Evolutionary conservation across 1,140 invertebrate genomes (phyloP).

Genomic region (Aradophagus sp.): DNA sequence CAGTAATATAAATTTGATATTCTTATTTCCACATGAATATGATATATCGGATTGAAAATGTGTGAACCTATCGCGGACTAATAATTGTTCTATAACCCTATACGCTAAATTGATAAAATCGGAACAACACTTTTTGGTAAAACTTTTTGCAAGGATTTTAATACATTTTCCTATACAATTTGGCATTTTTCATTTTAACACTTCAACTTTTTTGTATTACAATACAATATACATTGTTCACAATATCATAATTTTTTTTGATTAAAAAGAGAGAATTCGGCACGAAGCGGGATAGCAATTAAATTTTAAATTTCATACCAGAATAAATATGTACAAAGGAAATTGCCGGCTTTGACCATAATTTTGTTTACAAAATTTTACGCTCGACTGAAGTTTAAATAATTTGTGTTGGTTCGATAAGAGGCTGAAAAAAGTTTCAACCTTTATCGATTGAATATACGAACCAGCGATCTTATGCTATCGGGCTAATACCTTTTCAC

Average conservation of each 20-base stretch:
- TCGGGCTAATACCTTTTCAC: too few relatives aligned
- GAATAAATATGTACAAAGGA: constrained; percentile 51
- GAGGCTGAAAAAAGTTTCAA: constrained; percentile 32
- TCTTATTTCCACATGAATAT: constrained; percentile 21
- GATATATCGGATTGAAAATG: constrained; percentile 14
- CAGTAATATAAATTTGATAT: constrained; percentile 40
- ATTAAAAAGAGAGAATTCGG: constrained; percentile 33
- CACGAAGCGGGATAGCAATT: constrained; percentile 31
- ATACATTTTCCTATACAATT: too few relatives aligned
- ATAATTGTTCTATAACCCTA: constrained; percentile 22
- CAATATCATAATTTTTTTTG: constrained; percentile 21
- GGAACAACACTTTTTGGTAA: too few relatives aligned
- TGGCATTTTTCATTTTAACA: too few relatives aligned
- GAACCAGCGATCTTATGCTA: too few relatives aligned
- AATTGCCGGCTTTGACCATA: constrained; percentile 52
- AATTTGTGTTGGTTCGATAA: constrained; percentile 14
- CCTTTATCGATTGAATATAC: constrained; percentile 5
- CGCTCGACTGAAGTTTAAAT: constrained; percentile 31
- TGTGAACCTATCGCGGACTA: neutral
- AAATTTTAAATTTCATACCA: constrained; percentile 36
- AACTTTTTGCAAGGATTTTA: too few relatives aligned
- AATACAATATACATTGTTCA: neutral
- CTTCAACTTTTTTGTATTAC: too few relatives aligned
- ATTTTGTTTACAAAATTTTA: constrained; percentile 49
- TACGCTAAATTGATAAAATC: constrained; percentile 7